These are phyloP conservation scores for Lipotes vexillifer DNA, from an alignment of 2,113 vertebrate species.

Conservation along the genomic window DNA sequence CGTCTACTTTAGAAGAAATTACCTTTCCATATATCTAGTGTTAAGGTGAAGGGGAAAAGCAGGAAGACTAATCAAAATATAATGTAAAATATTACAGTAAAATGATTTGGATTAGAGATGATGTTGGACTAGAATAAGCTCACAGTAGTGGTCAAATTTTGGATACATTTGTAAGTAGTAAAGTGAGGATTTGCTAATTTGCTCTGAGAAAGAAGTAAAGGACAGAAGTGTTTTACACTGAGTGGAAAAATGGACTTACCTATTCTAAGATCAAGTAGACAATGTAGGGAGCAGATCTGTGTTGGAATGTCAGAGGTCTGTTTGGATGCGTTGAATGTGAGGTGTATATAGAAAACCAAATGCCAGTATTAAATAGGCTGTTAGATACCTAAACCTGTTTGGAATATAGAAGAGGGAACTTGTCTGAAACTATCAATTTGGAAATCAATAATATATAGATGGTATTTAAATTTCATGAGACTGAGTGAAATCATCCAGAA, in stretches of 20 bases:
- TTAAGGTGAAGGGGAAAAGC: not conserved
- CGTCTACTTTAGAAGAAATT: not conserved
- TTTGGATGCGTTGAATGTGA: not conserved
- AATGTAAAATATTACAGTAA: not conserved
- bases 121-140: not conserved
- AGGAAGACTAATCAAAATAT: not conserved
- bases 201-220: not conserved
- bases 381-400: not conserved
- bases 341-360: not conserved
- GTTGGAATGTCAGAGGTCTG: not conserved
- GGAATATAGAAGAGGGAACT: not conserved
- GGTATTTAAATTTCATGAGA: not conserved
- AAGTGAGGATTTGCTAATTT: not conserved
- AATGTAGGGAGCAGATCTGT: not conserved
- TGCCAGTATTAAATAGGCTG: not conserved
- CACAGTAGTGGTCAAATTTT: not conserved
- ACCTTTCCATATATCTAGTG: not conserved
- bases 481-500: not conserved
- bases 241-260: not conserved
- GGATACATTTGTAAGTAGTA: not conserved
- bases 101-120: not conserved
- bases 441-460: not conserved
- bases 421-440: not conserved
- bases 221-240: not conserved
- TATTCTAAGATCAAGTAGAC: not conserved